These are phyloP conservation scores for Murina feae DNA, from an alignment of 2,113 vertebrate genomes.

Conservation along the genomic window DNA sequence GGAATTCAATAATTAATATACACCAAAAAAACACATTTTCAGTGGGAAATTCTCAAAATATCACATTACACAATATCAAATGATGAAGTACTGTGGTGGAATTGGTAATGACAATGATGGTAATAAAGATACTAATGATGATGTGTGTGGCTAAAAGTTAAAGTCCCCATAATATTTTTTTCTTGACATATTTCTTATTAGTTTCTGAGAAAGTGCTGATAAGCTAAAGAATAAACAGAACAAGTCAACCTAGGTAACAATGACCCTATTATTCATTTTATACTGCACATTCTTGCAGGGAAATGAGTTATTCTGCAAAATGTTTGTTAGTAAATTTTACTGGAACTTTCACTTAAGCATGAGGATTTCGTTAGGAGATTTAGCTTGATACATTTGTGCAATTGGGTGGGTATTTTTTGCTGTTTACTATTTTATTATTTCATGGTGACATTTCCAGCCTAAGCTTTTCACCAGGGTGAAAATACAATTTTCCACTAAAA, in stretches of 20 bases:
- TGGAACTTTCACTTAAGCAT: not conserved
- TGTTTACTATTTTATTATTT: conserved; percentile 29
- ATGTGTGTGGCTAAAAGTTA: not conserved
- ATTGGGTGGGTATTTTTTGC: not conserved
- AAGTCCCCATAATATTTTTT: not conserved
- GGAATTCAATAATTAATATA: not conserved
- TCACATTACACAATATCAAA: not conserved
- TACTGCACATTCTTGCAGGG: not conserved
- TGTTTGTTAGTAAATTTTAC: not conserved
- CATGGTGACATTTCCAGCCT: not conserved
- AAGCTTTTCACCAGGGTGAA: not conserved
- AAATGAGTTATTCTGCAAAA: not conserved
- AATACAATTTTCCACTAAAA: conserved; percentile 33
- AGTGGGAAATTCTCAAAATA: not conserved
- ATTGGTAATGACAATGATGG: not conserved
- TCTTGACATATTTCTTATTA: not conserved
- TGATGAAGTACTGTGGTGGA: not conserved
- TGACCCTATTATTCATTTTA: not conserved
- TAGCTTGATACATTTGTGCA: not conserved
- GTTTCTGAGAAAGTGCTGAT: not conserved
- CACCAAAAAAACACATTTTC: not conserved
- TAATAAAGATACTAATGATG: not conserved
- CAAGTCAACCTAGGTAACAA: not conserved
- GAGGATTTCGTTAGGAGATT: not conserved
- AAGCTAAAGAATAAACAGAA: not conserved